Evolutionary conservation across 2,888 invertebrate species (phyloP).

Genomic region (Homarus gammarus): DNA sequence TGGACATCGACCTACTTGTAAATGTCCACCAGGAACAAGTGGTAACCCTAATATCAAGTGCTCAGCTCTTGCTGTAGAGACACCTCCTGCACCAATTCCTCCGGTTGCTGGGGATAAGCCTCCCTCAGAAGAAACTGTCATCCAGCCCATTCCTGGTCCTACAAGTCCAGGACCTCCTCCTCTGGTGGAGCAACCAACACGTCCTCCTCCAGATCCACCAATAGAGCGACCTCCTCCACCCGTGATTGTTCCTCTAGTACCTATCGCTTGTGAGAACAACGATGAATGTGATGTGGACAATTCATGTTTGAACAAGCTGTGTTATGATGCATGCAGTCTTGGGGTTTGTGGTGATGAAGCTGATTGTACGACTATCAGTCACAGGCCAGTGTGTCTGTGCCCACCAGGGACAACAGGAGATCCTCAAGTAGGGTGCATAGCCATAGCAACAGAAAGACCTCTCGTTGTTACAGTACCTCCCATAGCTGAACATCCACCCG

Average conservation of each 20-base stretch:
- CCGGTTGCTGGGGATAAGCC: conserved; percentile 76
- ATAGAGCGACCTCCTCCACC: conserved; percentile 45
- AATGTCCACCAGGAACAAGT: conserved; percentile 88
- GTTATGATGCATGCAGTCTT: conserved; percentile 76
- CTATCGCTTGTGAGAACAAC: conserved; percentile 65
- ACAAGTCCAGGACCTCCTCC: conserved; percentile 31
- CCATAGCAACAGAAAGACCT: conserved; percentile 15
- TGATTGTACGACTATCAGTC: conserved; percentile 89
- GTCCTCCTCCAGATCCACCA: conserved; percentile 36
- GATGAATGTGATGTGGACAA: conserved; percentile 66
- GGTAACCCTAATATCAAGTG: conserved; percentile 91
- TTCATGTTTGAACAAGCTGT: conserved; percentile 70
- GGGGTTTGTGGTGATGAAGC: conserved; percentile 91
- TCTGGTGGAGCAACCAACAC: conserved; percentile 81
- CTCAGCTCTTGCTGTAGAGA: conserved; percentile 78
- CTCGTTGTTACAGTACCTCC: conserved; percentile 32
- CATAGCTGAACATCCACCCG: conserved; percentile 25
- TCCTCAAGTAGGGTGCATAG: conserved; percentile 78
- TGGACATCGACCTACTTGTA: conserved; percentile 86
- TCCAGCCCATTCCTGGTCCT: conserved; percentile 46
- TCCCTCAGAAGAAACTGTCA: conserved; percentile 81
- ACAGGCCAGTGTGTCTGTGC: conserved; percentile 92
- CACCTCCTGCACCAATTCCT: conserved; percentile 26
- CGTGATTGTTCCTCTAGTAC: conserved; percentile 79
- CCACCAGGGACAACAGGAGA: conserved; percentile 92